phyloP scores from a whole-genome alignment of 2,797 vertebrate species.

The Tapera naevia region DNA sequence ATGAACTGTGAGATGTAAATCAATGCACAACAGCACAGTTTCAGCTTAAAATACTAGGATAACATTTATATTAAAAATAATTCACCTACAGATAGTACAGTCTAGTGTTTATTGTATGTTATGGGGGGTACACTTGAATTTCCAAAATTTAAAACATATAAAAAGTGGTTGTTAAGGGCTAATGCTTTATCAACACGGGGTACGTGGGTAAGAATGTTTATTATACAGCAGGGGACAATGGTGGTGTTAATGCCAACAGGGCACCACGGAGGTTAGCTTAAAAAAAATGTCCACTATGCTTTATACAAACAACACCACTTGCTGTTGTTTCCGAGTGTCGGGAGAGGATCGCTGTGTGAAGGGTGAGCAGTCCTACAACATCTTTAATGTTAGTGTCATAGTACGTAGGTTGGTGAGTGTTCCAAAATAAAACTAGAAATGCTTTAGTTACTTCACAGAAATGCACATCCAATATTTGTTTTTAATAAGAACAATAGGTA shows the following conservation, averaged over 20 bases:
- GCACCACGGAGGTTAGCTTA: conserved; percentile 84
- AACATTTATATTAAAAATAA: conserved; percentile 68
- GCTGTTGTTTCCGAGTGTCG: conserved; percentile 78
- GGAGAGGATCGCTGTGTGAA: conserved; percentile 71
- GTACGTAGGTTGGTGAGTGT: conserved; percentile 75
- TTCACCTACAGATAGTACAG: conserved; percentile 79
- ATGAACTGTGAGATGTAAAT: conserved; percentile 56
- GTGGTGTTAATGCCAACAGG: conserved; percentile 82
- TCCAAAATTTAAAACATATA: conserved; percentile 92
- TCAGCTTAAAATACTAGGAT: conserved; percentile 42
- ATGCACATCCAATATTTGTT: conserved; percentile 82
- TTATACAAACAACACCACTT: conserved; percentile 87
- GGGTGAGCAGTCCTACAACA: conserved; percentile 71
- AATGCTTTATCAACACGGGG: conserved; percentile 87
- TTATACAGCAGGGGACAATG: conserved; percentile 86
- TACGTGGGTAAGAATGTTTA: conserved; percentile 87
- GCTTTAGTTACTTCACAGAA: conserved; percentile 81
- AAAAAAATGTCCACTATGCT: conserved; percentile 86
- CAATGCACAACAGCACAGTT: conserved; percentile 38
- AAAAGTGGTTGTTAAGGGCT: conserved; percentile 88
- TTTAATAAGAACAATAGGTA: conserved; percentile 81
- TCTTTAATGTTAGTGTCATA: conserved; percentile 78
- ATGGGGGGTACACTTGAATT: conserved; percentile 91
- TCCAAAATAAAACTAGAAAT: conserved; percentile 82
- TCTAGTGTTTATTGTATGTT: conserved; percentile 92